Evolutionary conservation across 2,797 vertebrate species (phyloP).

Genomic region (Poecilia velifera): DNA sequence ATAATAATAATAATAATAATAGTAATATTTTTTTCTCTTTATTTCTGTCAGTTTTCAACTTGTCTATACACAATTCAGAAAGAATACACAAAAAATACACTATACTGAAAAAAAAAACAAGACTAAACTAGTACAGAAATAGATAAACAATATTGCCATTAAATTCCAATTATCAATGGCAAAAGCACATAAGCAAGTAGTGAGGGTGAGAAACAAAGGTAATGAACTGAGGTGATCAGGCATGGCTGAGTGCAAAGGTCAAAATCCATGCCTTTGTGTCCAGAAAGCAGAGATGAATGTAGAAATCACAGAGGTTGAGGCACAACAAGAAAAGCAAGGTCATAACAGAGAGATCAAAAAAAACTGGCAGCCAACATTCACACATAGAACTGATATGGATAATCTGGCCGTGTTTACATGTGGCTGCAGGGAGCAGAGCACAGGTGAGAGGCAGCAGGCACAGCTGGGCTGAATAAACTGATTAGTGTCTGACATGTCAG

Average conservation of each 20-base stretch:
- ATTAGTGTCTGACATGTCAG: background rate
- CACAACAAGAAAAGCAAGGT: background rate
- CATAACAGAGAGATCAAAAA: background rate
- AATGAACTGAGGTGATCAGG: background rate
- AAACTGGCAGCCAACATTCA: background rate
- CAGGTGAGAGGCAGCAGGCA: background rate
- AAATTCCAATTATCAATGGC: too few relatives aligned
- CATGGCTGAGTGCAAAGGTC: background rate
- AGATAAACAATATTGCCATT: too few relatives aligned
- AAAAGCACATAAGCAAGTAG: background rate
- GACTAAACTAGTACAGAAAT: too few relatives aligned
- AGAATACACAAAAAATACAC: too few relatives aligned
- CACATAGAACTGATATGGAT: background rate
- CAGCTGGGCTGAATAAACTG: background rate
- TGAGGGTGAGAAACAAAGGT: too few relatives aligned
- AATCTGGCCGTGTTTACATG: background rate
- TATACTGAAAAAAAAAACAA: too few relatives aligned
- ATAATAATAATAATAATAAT: too few relatives aligned
- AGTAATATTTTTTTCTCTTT: too few relatives aligned
- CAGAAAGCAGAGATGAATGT: background rate
- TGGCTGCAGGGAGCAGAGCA: background rate
- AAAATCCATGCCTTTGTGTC: background rate
- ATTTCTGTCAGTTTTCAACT: too few relatives aligned
- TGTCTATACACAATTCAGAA: too few relatives aligned
- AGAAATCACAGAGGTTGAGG: background rate